Evolutionary conservation across 2,797 vertebrate genomes (phyloP).

Genomic region (Parauchenoglanis punctatus): DNA sequence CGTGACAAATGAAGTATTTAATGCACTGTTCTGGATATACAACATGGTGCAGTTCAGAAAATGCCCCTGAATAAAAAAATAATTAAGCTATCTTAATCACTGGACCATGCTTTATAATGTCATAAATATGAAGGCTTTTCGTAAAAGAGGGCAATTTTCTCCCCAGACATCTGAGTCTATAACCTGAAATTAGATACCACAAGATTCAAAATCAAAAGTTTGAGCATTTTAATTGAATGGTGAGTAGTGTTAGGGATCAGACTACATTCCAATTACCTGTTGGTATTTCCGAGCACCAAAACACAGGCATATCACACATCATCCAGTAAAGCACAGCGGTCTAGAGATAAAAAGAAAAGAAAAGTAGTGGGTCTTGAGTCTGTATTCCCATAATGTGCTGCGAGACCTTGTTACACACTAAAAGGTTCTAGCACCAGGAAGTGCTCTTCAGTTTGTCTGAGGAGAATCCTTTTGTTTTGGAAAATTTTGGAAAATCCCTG

Average conservation of each 20-base stretch:
- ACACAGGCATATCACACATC: background rate
- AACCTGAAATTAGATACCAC: background rate
- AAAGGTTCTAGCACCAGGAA: background rate
- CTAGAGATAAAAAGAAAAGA: background rate
- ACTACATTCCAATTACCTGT: background rate
- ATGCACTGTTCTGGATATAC: background rate
- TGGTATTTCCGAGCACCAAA: slow-evolving; percentile 8
- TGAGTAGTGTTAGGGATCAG: background rate
- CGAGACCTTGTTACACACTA: background rate
- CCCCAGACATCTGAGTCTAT: background rate
- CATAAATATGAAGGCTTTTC: background rate
- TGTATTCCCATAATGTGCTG: background rate
- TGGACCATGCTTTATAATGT: background rate
- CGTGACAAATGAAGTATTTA: background rate
- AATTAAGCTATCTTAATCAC: background rate
- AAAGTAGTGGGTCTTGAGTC: background rate
- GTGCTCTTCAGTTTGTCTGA: background rate
- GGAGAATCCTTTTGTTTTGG: too few relatives aligned
- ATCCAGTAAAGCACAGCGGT: slow-evolving; percentile 2
- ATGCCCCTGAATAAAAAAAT: background rate
- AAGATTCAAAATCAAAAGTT: slow-evolving; percentile 4
- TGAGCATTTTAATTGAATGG: slow-evolving; percentile 5
- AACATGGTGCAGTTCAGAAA: background rate
- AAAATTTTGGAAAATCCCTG: background rate
- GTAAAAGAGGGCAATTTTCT: background rate